Base-by-base conservation (phyloP, 2,888 invertebrate species). In the Morpho deidamia region DNA sequence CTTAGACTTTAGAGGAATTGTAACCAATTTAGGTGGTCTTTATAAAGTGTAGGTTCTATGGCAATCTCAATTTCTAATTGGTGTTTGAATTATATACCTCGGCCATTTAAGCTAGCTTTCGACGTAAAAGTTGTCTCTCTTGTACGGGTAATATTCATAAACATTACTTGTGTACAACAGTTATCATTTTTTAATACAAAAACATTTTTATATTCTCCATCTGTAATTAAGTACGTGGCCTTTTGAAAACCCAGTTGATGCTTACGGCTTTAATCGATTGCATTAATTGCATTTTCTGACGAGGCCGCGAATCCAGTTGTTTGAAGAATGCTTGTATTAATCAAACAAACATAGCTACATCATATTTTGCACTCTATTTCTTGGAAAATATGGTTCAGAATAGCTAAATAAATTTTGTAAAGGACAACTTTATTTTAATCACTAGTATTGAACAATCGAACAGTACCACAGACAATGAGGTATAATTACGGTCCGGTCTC, bases 381-480 rank as follows among this genome's bases (percentile, higher is more conserved):
- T 0, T 0, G 4, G 7, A 1, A 1, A 7, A 34, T 43, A 47
- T 32, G 23, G 32, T 43, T 14, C 35, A 11, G 10, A 40, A 11
- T 53, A 11, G 4, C 10, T 11, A 14, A 8, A 7, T 3, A 3
- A 11, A 8, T 11, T 9, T 14, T 11, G 11, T 42, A 56, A 67
- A 69, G 64, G 70, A 74, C 67, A 70, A 74, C 71, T 78, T 77
- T 70, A 71, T 74, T 79, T 77, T 78, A 74, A 76, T 75, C 72
- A 68, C 67, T 71, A 66, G 71, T 74, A 76, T 76, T 70, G 74
- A 71, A 72, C 70, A 74, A 78, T 77, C 72, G 74, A 68, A 62
- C 65, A 64, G 69, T 54, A 66, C 70, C 74, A 60, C 75, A 69
- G 72, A 78, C 75, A 78, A 77, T 76, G 72, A 78, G 70, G 61